Base-by-base conservation (phyloP, 1,140 invertebrate genomes). In the Sogatella furcifera region DNA sequence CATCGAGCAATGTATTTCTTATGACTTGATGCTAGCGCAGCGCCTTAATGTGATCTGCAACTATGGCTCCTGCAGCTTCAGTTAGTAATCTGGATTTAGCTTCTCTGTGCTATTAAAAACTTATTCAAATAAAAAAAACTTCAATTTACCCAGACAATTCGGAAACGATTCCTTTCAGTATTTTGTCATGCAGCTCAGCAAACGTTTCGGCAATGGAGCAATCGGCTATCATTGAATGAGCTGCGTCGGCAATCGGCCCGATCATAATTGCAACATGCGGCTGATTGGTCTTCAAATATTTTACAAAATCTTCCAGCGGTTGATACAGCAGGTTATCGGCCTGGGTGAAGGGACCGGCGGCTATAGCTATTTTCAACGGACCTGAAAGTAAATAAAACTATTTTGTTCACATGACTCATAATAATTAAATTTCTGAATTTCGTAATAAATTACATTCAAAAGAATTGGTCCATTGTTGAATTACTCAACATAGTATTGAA, bases 201-300 rank as follows among this genome's bases (percentile, higher is more conserved):
- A 80, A 89, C 1, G 84, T 83, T 62, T 84, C 80, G 8, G 62
- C 71, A 57, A 82, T 72, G 3, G 76, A 73, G 55, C 77, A 75
- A 56, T 82, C 78, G 43, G 76, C 73, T 24, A 90, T 72, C 24
- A 80, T 73, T 1, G 77, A 71, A 71, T 90, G 83, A 56, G 78
- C 81, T 8, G 74, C 73, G 68, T 95, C 90, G 34, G 94, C 66
- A 67, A 95, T 91, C 5, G 92, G 92, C 0, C 92, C 92, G 6
- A 86, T 78, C 53, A 95, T 73, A 64, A 96, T 79, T 31, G 90
- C 78, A 5, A 94, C 73, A 70, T 95, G 83, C 2, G 92, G 92
- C 67, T 83, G 80, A 49, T 87, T 78, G 13, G 83, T 73, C 17
- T 75, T 73, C 0, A 92, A 78, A 64, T 84, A 81, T 19, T 80